Base-by-base conservation (phyloP, 2,113 vertebrate genomes). In the Ondatra zibethicus region DNA sequence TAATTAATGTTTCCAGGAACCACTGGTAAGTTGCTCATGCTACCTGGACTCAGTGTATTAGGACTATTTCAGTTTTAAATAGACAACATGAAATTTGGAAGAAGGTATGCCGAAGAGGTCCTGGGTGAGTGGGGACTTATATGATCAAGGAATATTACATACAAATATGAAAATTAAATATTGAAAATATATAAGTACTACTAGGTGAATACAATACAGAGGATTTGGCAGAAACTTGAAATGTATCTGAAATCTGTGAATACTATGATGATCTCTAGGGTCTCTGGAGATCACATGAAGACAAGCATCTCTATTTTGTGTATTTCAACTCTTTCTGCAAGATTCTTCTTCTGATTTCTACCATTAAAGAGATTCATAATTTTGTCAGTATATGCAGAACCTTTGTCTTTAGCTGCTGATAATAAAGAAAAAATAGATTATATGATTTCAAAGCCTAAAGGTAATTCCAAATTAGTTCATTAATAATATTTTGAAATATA, bases 391-490 rank as follows among this genome's bases (percentile, higher is more conserved):
- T 65, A 19, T 88, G 29, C 4, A 50, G 58, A 45, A 45, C 23
- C 3, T 61, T 73, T 11, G 73, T 63, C 17, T 52, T 42, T 19
- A 45, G 7, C 14, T 70, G 1, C 10, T 72, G 25, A 76, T 39
- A 75, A 52, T 89, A 3, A 25, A 88, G 42, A 2, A n/a, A 91
- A 91, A 19, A 36, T 47, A 42, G 1, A 6, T 70, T 91, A 17
- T 50, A 77, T 39, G 63, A 95, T n/a, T 92, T 91, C 70, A 94
- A 89, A 89, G 31, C 66, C 85, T 52, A 96, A 89, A 55, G 84
- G 42, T 3, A 7, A 42, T 80, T 21, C 87, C 73, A 55, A 92
- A 70, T 80, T 17, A 6, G 31, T 73, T 77, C 7, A 61, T 42
- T 42, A 39, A 36, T 36, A 84, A 27, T 88, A 78, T 73, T 84